These are phyloP conservation scores for Erythrolamprus reginae DNA, from an alignment of 2,113 vertebrate species.

Conservation along the genomic window DNA sequence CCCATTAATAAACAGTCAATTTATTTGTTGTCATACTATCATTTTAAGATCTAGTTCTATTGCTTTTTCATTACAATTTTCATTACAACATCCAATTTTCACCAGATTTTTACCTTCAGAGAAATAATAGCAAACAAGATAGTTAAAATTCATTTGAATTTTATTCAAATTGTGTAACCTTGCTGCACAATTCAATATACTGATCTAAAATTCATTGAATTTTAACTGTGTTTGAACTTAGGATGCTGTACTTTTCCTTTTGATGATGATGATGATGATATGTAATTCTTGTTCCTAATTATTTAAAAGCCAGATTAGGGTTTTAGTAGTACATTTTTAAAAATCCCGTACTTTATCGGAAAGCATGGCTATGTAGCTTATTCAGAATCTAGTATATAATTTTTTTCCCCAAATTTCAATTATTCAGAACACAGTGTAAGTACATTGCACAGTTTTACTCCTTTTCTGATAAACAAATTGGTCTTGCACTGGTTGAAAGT, in stretches of 20 bases:
- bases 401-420: slow-evolving; percentile 10
- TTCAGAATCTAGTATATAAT: slow-evolving; percentile 6
- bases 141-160: background rate
- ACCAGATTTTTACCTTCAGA: background rate
- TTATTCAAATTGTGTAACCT: no score
- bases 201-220: no score
- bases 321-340: background rate
- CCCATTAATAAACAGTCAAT: slow-evolving; percentile 21
- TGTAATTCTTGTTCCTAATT: background rate
- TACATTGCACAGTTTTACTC: background rate
- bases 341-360: slow-evolving; percentile 6
- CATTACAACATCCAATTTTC: background rate
- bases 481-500: background rate
- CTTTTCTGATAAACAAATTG: background rate
- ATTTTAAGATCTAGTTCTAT: background rate
- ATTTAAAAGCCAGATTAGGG: background rate
- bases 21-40: background rate
- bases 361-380: background rate
- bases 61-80: background rate
- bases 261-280: no score
- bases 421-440: background rate
- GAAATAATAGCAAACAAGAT: background rate
- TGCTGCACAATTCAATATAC: no score
- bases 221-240: background rate
- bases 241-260: background rate